Percentiles rank a stretch among this genome's conserved stretches.
These are phyloP conservation scores for Junonia oenone DNA, from an alignment of 2,888 invertebrate genomes.

Conservation along the genomic window DNA sequence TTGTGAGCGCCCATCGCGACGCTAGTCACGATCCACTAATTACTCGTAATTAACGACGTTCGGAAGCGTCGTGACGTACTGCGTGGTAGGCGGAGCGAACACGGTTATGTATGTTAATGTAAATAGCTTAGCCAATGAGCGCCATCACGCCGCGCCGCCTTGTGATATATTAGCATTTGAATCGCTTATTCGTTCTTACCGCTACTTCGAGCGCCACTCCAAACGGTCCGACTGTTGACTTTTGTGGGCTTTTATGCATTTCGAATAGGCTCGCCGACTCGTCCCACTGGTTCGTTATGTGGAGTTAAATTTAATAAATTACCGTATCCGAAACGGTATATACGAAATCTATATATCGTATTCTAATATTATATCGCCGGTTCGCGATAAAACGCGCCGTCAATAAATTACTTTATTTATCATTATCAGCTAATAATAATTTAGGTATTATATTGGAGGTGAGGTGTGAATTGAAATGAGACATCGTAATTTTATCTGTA, in stretches of 20 bases:
- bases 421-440: constrained; percentile 42
- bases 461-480: constrained; percentile 48
- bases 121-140: constrained; percentile 70
- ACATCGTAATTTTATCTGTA: constrained; percentile 41
- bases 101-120: constrained; percentile 71
- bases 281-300: constrained; percentile 56
- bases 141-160: constrained; percentile 63
- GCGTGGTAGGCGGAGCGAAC: constrained; percentile 61
- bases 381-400: constrained; percentile 43
- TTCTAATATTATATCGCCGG: constrained; percentile 37
- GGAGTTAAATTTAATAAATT: constrained; percentile 54
- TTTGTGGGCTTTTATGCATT: constrained; percentile 62
- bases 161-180: constrained; percentile 79
- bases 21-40: constrained; percentile 66
- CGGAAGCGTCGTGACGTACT: constrained; percentile 62
- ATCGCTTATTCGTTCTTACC: constrained; percentile 66
- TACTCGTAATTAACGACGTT: constrained; percentile 68
- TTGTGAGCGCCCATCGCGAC: constrained; percentile 44
- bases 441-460: constrained; percentile 40
- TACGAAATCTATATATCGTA: constrained; percentile 39
- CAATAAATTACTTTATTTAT: constrained; percentile 56
- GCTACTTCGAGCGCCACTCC: constrained; percentile 42
- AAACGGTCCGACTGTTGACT: constrained; percentile 38
- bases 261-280: constrained; percentile 45
- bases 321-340: constrained; percentile 45